These are phyloP conservation scores for Myripristis murdjan DNA, from an alignment of 2,797 vertebrate species.

Conservation along the genomic window DNA sequence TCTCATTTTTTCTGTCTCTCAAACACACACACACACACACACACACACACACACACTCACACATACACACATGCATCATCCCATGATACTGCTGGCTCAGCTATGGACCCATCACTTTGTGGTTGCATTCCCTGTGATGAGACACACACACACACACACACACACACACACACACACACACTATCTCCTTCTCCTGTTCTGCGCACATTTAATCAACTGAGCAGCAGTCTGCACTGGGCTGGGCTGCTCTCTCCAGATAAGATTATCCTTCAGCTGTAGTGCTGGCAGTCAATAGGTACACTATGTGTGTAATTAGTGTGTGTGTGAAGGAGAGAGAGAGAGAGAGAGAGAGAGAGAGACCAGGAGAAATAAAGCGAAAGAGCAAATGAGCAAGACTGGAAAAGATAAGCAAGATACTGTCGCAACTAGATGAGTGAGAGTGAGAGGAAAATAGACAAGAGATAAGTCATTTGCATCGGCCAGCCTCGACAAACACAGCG, in stretches of 20 bases:
- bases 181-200: constrained; percentile 45
- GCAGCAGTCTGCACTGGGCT: constrained; percentile 29
- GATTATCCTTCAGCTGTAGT: constrained; percentile 67
- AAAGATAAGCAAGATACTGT: constrained; percentile 27
- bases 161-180: constrained; percentile 11
- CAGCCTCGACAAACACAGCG: not conserved
- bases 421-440: constrained; percentile 1
- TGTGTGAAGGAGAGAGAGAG: constrained; percentile 7
- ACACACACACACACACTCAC: not conserved
- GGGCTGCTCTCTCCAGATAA: constrained; percentile 69
- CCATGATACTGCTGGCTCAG: constrained; percentile 43
- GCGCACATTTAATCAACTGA: constrained; percentile 72
- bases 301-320: constrained; percentile 63
- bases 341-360: constrained; percentile 27
- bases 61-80: constrained; percentile 31
- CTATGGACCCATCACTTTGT: constrained; percentile 41
- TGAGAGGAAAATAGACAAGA: constrained; percentile 7
- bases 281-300: constrained; percentile 63
- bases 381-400: constrained; percentile 38
- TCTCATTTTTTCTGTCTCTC: too few relatives aligned
- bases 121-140: constrained; percentile 58
- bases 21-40: not conserved
- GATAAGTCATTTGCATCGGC: not conserved
- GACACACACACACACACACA: constrained; percentile 1
- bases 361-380: too few relatives aligned